phyloP scores from a whole-genome alignment of 2,797 vertebrate genomes.

The Spinibarbus caldwelli region DNA sequence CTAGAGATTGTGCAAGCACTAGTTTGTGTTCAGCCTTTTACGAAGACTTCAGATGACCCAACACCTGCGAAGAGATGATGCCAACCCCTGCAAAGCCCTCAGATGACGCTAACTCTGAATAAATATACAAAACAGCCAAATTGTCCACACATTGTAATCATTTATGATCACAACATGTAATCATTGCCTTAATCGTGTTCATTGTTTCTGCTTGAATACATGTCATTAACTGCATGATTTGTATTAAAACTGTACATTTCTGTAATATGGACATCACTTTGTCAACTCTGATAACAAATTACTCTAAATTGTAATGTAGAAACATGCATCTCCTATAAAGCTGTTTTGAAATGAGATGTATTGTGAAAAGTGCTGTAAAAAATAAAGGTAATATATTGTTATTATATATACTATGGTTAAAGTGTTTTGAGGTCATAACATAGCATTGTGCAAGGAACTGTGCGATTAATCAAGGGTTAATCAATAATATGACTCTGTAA shows the following conservation, averaged over 20 bases:
- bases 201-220: not conserved
- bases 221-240: not conserved
- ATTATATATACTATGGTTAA: not conserved
- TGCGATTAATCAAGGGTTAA: not conserved
- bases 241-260: not conserved
- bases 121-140: not conserved
- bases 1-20: not conserved
- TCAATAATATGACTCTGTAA: not conserved
- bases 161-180: not conserved
- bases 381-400: not conserved
- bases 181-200: not conserved
- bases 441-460: not conserved
- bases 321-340: not conserved
- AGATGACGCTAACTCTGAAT: not conserved
- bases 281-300: not conserved
- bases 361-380: not conserved
- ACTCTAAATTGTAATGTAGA: not conserved
- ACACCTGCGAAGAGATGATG: not conserved
- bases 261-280: not conserved
- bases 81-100: not conserved
- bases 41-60: not conserved
- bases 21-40: not conserved
- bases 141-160: not conserved
- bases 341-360: not conserved
- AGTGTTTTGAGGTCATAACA: not conserved